Base-by-base conservation (phyloP, 2,113 vertebrate genomes). In the Gobio gobio region DNA sequence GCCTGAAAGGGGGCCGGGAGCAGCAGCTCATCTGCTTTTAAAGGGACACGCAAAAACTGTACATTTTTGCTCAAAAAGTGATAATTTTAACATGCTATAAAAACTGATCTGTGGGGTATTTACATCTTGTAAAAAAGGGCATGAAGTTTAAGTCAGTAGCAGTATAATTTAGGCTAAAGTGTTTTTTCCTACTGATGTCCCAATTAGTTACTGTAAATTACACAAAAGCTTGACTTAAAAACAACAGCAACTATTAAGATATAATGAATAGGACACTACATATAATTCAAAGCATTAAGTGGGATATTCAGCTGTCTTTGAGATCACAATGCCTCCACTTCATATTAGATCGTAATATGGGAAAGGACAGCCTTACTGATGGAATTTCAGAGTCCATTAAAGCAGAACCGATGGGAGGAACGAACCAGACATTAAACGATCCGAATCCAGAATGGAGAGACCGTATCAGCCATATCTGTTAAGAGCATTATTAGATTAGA, bases 401-500 rank as follows among this genome's bases (percentile, higher is more conserved):
- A 54, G 86, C 47, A 72, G 83, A 82, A 85, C 82, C 40, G 45
- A 76, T 84, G 82, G 59, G 33, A 84, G 76, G 79, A 80, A 84
- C 68, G 68, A 49, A 78, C 77, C 43, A 78, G 84, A 85, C 51
- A 78, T 88, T 72, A 73, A 76, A 74, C 54, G 83, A 79, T 85
- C 79, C 36, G 47, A 73, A 85, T 83, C 56, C 78, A 88, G 86
- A 84, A 85, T 43, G 13, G 51, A 82, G 76, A 75, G 79, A 63
- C 22, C 16, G 45, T 86, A 81, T 86, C 88, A 86, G 85, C 82
- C 83, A 72, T 82, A 83, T 88, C 85, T 75, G 49, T 85, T 85
- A 86, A 77, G 85, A 89, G 85, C 70, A 49, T 88, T 87, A 91
- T 88, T 88, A 86, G 82, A 90, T 90, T 81, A 90, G 82, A 82